A percentile compares a stretch with the other conserved stretches of the same genome.
Conservation (phyloP, 2,888 invertebrate species). For the Aleiodes alternator region DNA sequence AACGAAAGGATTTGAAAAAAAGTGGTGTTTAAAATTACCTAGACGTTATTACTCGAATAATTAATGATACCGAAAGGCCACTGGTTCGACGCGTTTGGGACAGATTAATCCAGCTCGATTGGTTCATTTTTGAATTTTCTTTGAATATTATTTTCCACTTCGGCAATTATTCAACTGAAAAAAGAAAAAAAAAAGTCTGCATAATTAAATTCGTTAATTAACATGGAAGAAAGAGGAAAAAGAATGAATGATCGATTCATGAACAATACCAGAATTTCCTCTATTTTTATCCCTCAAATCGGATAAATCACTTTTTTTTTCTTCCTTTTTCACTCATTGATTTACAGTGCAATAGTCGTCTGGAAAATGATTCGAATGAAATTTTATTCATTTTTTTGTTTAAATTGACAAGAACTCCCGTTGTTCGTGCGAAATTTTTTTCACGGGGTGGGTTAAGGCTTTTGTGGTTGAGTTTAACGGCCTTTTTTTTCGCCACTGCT, state of each 20-base stretch:
- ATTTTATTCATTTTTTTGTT: not conserved
- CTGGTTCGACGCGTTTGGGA: constrained; percentile 20
- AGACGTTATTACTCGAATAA: constrained; percentile 1
- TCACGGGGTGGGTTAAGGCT: too few relatives aligned
- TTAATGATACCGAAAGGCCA: constrained; percentile 12
- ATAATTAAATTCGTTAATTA: not conserved
- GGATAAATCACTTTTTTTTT: constrained; percentile 7
- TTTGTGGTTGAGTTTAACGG: constrained; percentile 26
- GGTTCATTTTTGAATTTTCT: not conserved
- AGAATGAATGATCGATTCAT: constrained; percentile 5
- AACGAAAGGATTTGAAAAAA: not conserved
- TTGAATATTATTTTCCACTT: constrained; percentile 11
- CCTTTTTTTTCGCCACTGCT: not conserved
- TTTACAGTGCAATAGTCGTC: not conserved
- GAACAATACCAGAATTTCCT: constrained; percentile 7
- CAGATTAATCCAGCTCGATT: constrained; percentile 14
- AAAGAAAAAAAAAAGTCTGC: not conserved
- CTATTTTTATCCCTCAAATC: not conserved
- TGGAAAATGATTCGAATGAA: constrained; percentile 2
- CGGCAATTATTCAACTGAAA: not conserved
- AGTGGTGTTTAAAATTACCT: not conserved
- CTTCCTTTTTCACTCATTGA: not conserved
- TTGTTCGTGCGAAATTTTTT: not conserved
- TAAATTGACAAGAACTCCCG: not conserved
- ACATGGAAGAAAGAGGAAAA: not conserved